Evolutionary conservation across 2,888 invertebrate genomes (phyloP).

Genomic region (Lydus trimaculatus): DNA sequence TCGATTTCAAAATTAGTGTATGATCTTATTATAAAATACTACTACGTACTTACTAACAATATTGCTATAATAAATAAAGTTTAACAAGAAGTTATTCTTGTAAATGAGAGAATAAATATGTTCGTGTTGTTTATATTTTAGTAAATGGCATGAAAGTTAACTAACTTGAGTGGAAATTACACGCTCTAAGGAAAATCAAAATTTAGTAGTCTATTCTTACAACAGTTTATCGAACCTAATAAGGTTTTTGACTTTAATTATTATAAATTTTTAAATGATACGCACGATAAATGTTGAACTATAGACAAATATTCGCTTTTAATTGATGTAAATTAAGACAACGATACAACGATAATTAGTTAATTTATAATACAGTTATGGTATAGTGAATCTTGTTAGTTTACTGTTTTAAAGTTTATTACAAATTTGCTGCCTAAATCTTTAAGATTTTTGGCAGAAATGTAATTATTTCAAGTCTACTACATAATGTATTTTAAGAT

Average conservation of each 20-base stretch:
- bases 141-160: neutral
- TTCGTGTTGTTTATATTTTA: conserved; percentile 5
- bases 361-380: no score
- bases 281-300: neutral
- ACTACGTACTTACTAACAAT: neutral
- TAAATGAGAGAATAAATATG: conserved; percentile 1
- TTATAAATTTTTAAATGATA: neutral
- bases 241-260: neutral
- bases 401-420: no score
- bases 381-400: no score
- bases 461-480: no score
- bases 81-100: conserved; percentile 6
- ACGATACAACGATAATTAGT: neutral
- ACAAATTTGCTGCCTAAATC: no score
- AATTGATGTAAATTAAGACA: neutral
- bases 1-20: neutral
- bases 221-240: neutral
- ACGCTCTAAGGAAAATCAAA: neutral
- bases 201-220: neutral
- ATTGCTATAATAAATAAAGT: conserved; percentile 5
- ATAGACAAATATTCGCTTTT: neutral
- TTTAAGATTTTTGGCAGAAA: no score
- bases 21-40: neutral
- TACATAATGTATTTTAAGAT: no score
- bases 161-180: neutral